phyloP scores from a whole-genome alignment of 2,888 invertebrate species.

The Eilema griseolum region DNA sequence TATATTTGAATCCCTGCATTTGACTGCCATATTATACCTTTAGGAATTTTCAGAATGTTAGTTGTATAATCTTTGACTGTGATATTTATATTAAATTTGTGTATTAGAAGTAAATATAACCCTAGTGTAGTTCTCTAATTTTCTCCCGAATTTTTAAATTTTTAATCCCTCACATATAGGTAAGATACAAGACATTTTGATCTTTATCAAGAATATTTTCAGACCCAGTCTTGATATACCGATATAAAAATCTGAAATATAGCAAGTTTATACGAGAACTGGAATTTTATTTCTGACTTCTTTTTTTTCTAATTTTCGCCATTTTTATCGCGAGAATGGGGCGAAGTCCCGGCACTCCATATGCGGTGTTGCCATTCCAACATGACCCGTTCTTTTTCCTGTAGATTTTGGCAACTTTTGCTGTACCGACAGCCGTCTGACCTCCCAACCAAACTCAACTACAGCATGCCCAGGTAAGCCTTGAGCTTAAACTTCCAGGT shows the following conservation, averaged over 20 bases:
- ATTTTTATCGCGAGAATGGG: too few species aligned
- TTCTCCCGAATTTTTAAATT: constrained; percentile 50
- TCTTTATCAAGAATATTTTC: constrained; percentile 76
- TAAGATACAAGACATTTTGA: constrained; percentile 52
- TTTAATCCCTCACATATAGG: constrained; percentile 53
- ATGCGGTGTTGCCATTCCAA: too few species aligned
- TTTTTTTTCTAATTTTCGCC: not conserved
- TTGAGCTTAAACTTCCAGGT: too few species aligned
- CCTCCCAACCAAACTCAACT: too few species aligned
- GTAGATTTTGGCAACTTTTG: too few species aligned
- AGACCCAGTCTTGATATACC: constrained; percentile 72
- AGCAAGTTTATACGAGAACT: constrained; percentile 70
- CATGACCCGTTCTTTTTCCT: too few species aligned
- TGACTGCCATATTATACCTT: constrained; percentile 83
- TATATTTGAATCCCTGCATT: constrained; percentile 66
- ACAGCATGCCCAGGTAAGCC: too few species aligned
- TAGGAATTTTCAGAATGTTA: constrained; percentile 76
- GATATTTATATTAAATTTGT: constrained; percentile 86
- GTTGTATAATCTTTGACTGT: constrained; percentile 85
- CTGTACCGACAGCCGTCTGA: too few species aligned
- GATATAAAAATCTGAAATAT: constrained; percentile 70
- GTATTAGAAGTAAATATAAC: constrained; percentile 80
- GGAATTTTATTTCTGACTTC: constrained; percentile 57
- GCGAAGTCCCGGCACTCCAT: too few species aligned
- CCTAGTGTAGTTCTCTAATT: constrained; percentile 59